Conservation (phyloP, 2,797 vertebrate genomes). For the Parauchenoglanis ngamensis region DNA sequence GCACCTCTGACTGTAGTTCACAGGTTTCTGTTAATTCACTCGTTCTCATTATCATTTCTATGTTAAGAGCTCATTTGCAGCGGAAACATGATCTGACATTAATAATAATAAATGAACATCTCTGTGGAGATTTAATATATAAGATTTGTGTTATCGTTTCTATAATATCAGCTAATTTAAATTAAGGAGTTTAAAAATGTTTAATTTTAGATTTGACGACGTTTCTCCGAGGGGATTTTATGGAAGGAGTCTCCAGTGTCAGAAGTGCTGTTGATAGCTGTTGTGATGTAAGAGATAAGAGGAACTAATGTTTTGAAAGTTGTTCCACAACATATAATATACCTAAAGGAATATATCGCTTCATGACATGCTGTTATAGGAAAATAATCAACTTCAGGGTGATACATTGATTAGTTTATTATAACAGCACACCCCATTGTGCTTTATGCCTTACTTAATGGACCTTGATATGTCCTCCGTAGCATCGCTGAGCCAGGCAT, state of each 20-base stretch:
- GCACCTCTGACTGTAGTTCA: background rate
- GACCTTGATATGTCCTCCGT: background rate
- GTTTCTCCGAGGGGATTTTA: background rate
- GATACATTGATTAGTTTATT: constrained; percentile 6
- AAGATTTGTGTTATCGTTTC: background rate
- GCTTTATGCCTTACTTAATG: background rate
- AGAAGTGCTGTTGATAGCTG: background rate
- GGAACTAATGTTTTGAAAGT: too few relatives aligned
- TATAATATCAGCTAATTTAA: background rate
- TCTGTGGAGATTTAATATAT: background rate
- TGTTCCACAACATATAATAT: background rate
- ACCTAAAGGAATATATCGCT: background rate
- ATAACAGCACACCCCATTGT: background rate
- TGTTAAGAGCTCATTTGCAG: too few relatives aligned
- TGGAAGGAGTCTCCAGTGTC: background rate
- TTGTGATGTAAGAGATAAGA: background rate
- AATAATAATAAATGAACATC: background rate
- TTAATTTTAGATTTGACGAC: background rate
- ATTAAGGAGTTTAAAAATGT: background rate
- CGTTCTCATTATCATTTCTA: background rate
- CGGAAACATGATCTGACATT: background rate
- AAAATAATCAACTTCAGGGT: constrained; percentile 6
- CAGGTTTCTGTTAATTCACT: background rate
- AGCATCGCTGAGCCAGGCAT: background rate
- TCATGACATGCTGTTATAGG: background rate